These are phyloP conservation scores for Cerceris rybyensis DNA, from an alignment of 2,888 invertebrate species.

Conservation along the genomic window DNA sequence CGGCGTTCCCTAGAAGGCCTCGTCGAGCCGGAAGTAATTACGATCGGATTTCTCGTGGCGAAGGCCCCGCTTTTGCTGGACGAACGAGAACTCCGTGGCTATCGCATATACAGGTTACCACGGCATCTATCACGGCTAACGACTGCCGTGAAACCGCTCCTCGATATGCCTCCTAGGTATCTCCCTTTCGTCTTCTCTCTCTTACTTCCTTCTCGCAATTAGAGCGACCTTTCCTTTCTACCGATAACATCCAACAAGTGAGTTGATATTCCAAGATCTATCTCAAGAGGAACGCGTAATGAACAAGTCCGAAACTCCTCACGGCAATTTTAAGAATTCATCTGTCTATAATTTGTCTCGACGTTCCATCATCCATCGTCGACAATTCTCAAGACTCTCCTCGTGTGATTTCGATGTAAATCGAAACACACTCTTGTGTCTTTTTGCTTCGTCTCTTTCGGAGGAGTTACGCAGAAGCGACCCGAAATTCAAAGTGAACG, in stretches of 20 bases:
- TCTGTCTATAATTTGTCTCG: too few relatives aligned
- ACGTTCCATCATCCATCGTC: too few relatives aligned
- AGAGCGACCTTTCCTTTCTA: slow-evolving; percentile 40
- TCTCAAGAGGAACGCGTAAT: not conserved
- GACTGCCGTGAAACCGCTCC: slow-evolving; percentile 46
- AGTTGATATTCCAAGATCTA: too few relatives aligned
- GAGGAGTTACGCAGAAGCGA: too few relatives aligned
- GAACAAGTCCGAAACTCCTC: too few relatives aligned
- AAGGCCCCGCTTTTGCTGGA: slow-evolving; percentile 42
- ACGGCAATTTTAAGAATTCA: too few relatives aligned
- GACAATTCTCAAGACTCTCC: too few relatives aligned
- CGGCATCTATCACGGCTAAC: slow-evolving; percentile 57
- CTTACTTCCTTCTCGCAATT: not conserved
- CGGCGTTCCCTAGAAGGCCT: slow-evolving; percentile 59
- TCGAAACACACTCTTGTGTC: too few relatives aligned
- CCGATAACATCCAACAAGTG: slow-evolving; percentile 21
- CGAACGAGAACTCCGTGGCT: slow-evolving; percentile 38
- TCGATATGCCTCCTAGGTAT: slow-evolving; percentile 32
- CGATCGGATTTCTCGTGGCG: slow-evolving; percentile 67
- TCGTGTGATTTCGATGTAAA: too few relatives aligned
- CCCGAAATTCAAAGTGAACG: too few relatives aligned
- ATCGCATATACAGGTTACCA: slow-evolving; percentile 36
- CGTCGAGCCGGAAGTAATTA: slow-evolving; percentile 69
- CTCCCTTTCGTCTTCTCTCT: slow-evolving; percentile 31
- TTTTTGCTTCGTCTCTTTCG: too few relatives aligned